Evolutionary conservation across 2,113 vertebrate species (phyloP), one percentile per base, ranked within the genome.

Genomic region (Tringa solitaria): DNA sequence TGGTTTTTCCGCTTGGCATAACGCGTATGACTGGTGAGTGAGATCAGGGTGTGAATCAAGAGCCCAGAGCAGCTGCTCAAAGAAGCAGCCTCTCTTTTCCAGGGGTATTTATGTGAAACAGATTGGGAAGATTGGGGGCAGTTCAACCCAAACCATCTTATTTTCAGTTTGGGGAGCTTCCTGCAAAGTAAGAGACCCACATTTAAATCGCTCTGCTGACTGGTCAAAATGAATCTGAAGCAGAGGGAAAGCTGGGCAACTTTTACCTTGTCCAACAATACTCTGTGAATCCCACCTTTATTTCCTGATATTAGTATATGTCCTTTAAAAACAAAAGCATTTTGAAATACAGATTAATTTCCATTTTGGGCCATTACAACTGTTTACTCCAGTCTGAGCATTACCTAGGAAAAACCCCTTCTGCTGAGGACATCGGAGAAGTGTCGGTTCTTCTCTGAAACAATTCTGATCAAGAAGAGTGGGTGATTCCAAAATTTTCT

Each of bases 361-460:
- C 20, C 12, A 28, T 33, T 60, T 72, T 17, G 11, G 32, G 28
- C 2, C 4, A 15, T 6, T 26, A 16, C 5, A 39, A 35, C 17
- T 53, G 3, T 11, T 51, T 46, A 5, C 39, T 68, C 12, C 75
- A 39, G 5, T 9, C 22, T 56, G 26, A 85, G 65, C 4, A n/a
- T 20, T 13, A 14, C 20, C 27, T 14, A n/a, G 43, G 41, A 53
- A 68, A 68, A 70, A 10, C 0, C 8, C 12, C 20, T 61, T 57
- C 46, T 53, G 13, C 24, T 8, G 32, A 14, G 33, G 28, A 4
- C 4, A 3, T 1, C n/a, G 15, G 37, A 57, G 48, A 84, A 54
- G 3, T 8, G 7, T 5, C 0, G 0, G 2, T 54, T 68, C 59
- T 82, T n/a, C 60, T 68, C n/a, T 61, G 50, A 65, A 26, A 19